A percentile compares a stretch with the other conserved stretches of the same genome.
These are phyloP conservation scores for Vanessa atalanta DNA, from an alignment of 1,140 invertebrate genomes.

Conservation along the genomic window DNA sequence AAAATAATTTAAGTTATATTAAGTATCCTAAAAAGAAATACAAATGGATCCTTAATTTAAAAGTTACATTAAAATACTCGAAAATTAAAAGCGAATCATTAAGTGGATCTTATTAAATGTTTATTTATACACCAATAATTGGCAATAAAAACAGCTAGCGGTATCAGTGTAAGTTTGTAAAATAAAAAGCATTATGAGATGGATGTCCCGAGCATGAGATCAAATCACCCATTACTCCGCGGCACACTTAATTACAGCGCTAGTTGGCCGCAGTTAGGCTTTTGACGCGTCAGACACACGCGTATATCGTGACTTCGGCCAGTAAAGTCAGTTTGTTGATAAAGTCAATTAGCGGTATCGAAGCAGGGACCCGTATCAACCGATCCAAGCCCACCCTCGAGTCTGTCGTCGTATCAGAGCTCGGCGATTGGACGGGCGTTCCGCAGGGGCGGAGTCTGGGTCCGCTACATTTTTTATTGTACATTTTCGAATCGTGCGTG, in stretches of 20 bases:
- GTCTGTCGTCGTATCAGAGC: conserved; percentile 55
- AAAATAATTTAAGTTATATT: too few relatives aligned
- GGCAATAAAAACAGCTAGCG: conserved; percentile 21
- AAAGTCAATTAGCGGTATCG: conserved; percentile 80
- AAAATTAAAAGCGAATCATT: conserved; percentile 7
- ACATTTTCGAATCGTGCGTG: conserved; percentile 68
- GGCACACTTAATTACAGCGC: conserved; percentile 72
- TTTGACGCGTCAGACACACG: conserved; percentile 75
- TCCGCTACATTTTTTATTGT: conserved; percentile 70
- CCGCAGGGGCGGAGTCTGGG: conserved; percentile 64
- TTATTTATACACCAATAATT: conserved; percentile 17
- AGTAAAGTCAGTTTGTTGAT: conserved; percentile 80
- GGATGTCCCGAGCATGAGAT: conserved; percentile 42
- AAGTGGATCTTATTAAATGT: conserved; percentile 2
- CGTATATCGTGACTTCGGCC: conserved; percentile 78
- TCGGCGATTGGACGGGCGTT: conserved; percentile 65
- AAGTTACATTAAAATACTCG: not conserved
- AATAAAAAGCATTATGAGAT: conserved; percentile 24
- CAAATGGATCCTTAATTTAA: not conserved
- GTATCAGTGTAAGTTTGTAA: conserved; percentile 23
- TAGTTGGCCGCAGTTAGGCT: conserved; percentile 72
- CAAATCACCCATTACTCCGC: conserved; percentile 69
- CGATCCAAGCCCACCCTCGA: conserved; percentile 71
- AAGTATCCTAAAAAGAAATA: not conserved
- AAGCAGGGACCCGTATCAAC: conserved; percentile 75